Conservation (phyloP, 2,113 vertebrate species). For the Microcebus tavaratra region DNA sequence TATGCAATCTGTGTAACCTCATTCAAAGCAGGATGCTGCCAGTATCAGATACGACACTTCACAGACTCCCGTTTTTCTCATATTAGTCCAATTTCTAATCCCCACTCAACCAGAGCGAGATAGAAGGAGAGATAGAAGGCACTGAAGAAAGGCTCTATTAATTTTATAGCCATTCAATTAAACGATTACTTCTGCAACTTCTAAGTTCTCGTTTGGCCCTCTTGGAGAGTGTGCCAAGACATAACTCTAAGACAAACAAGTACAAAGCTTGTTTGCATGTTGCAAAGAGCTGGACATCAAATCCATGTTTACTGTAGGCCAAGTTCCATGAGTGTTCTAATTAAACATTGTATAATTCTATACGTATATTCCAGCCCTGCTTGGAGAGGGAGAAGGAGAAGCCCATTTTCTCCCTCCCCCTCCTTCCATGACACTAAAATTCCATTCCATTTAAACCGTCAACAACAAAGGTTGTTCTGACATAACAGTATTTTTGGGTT, state of each 20-base stretch:
- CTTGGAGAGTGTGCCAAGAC: neutral
- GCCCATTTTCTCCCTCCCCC: neutral
- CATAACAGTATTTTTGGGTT: neutral
- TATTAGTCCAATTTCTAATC: slow-evolving; percentile 75
- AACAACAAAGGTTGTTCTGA: neutral
- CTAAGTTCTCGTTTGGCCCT: slow-evolving; percentile 64
- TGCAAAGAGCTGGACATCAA: slow-evolving; percentile 46
- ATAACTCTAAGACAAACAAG: slow-evolving; percentile 54
- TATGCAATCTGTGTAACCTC: slow-evolving; percentile 49
- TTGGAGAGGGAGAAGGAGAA: neutral
- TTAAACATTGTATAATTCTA: slow-evolving; percentile 27
- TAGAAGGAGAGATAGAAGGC: slow-evolving; percentile 54
- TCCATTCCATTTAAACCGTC: neutral
- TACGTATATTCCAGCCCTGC: neutral
- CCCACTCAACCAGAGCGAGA: slow-evolving; percentile 71
- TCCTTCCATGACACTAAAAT: neutral
- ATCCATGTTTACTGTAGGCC: slow-evolving; percentile 12
- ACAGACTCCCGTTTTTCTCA: slow-evolving; percentile 73
- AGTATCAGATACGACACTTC: slow-evolving; percentile 68
- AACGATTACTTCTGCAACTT: slow-evolving; percentile 48
- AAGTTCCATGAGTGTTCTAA: neutral
- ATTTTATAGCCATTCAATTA: slow-evolving; percentile 66
- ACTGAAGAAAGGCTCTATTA: slow-evolving; percentile 66
- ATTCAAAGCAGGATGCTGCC: slow-evolving; percentile 47
- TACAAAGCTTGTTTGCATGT: slow-evolving; percentile 50